Percentiles rank a stretch among this genome's conserved stretches.
phyloP scores from a whole-genome alignment of 2,113 vertebrate species.

The Geococcyx californianus region DNA sequence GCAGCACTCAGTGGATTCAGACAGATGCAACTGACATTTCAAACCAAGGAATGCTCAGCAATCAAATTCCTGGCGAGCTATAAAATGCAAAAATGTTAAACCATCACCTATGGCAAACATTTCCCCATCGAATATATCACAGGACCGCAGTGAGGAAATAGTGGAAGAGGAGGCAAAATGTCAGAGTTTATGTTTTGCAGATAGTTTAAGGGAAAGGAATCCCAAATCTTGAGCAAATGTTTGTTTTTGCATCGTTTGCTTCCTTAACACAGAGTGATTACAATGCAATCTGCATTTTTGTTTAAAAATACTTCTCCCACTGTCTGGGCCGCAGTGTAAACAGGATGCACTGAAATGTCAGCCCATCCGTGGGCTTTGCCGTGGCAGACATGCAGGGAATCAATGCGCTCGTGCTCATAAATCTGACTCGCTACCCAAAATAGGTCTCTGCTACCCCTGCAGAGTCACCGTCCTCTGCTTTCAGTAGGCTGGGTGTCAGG shows the following conservation, averaged over 20 bases:
- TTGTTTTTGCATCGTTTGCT: neutral
- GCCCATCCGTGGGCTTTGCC: neutral
- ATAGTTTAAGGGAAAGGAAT: neutral
- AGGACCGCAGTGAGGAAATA: neutral
- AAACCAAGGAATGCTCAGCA: neutral
- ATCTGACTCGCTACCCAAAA: neutral
- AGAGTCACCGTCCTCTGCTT: neutral
- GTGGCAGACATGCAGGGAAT: neutral
- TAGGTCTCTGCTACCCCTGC: neutral
- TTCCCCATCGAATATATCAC: neutral
- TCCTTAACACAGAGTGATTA: neutral
- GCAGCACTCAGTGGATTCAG: neutral
- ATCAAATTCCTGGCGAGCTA: neutral
- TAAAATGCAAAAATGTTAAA: neutral
- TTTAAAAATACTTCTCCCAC: slow-evolving; percentile 36
- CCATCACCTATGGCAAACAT: slow-evolving; percentile 13
- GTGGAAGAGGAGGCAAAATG: neutral
- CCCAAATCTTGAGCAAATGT: neutral
- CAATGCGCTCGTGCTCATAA: neutral
- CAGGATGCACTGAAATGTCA: slow-evolving; percentile 54
- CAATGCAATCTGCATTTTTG: slow-evolving; percentile 16
- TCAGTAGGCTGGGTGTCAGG: neutral
- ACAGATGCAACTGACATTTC: neutral
- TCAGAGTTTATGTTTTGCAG: neutral
- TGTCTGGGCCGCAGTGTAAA: slow-evolving; percentile 41